These are phyloP conservation scores for Hartigia nigra DNA, from an alignment of 2,888 invertebrate genomes.

Conservation along the genomic window DNA sequence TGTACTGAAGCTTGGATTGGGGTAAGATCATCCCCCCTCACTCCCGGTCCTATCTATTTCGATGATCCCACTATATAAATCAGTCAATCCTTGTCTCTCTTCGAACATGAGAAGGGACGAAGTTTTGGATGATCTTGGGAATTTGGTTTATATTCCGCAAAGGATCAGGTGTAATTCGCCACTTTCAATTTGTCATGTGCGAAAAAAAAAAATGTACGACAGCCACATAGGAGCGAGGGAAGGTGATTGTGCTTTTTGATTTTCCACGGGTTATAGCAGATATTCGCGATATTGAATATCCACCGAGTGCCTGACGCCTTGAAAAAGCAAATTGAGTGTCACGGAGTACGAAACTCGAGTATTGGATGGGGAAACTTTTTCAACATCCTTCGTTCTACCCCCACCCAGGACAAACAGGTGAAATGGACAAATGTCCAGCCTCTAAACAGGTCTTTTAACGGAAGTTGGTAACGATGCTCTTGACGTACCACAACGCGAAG, in stretches of 20 bases:
- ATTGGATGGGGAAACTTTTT: not conserved
- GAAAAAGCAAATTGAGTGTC: not conserved
- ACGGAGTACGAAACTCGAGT: not conserved
- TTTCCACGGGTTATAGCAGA: not conserved
- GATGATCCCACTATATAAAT: not conserved
- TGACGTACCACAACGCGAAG: not conserved
- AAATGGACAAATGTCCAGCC: not conserved
- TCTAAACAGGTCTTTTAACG: not conserved
- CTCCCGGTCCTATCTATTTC: not conserved
- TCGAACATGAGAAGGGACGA: not conserved
- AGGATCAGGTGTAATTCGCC: no score
- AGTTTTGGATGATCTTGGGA: not conserved
- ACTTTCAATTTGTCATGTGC: no score
- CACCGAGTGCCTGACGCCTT: not conserved
- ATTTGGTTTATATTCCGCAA: not conserved
- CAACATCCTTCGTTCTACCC: constrained; percentile 20
- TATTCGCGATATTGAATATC: not conserved
- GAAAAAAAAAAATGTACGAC: not conserved
- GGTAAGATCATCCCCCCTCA: not conserved
- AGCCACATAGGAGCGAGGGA: not conserved
- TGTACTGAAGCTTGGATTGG: not conserved
- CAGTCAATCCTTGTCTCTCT: not conserved
- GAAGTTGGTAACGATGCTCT: not conserved
- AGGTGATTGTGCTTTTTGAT: not conserved
- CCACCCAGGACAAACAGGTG: not conserved